Evolutionary conservation across 1,140 invertebrate species (phyloP).

Genomic region (Steinernema khuongi): DNA sequence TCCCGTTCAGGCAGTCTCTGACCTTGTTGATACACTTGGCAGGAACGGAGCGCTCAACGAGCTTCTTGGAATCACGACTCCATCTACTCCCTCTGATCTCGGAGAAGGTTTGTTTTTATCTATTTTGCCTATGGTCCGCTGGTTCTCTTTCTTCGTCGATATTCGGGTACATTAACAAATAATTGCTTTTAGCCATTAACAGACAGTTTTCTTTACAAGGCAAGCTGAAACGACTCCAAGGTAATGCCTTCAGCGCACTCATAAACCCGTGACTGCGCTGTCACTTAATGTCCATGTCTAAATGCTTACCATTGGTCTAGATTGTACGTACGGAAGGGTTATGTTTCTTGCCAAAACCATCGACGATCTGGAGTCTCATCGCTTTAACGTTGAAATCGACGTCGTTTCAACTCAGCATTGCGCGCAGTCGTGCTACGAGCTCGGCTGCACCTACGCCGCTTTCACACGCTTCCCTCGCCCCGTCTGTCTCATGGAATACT

Average conservation of each 20-base stretch:
- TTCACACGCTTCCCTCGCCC: conserved; percentile 58
- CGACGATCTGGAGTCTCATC: conserved; percentile 44
- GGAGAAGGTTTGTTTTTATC: conserved; percentile 16
- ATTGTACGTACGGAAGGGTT: conserved; percentile 42
- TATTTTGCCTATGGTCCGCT: neutral
- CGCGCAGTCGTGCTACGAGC: conserved; percentile 46
- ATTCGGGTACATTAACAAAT: neutral
- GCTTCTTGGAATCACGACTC: conserved; percentile 18
- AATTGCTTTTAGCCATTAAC: conserved; percentile 11
- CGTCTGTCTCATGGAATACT: conserved; percentile 53
- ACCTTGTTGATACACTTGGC: conserved; percentile 27
- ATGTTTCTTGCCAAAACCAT: conserved; percentile 43
- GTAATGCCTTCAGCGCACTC: neutral
- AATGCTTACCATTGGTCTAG: conserved; percentile 28
- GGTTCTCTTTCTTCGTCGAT: neutral
- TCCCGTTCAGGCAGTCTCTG: conserved; percentile 34
- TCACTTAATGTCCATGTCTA: conserved; percentile 16
- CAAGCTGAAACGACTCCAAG: conserved; percentile 24
- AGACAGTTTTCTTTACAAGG: conserved; percentile 20
- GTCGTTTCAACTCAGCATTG: conserved; percentile 49
- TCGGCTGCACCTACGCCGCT: conserved; percentile 48
- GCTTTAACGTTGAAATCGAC: conserved; percentile 50
- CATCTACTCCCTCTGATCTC: neutral
- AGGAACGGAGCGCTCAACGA: conserved; percentile 25
- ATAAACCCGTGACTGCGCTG: conserved; percentile 5